Evolutionary conservation across 2,888 invertebrate genomes (phyloP).

Genomic region (Acanthoscelides obtectus): DNA sequence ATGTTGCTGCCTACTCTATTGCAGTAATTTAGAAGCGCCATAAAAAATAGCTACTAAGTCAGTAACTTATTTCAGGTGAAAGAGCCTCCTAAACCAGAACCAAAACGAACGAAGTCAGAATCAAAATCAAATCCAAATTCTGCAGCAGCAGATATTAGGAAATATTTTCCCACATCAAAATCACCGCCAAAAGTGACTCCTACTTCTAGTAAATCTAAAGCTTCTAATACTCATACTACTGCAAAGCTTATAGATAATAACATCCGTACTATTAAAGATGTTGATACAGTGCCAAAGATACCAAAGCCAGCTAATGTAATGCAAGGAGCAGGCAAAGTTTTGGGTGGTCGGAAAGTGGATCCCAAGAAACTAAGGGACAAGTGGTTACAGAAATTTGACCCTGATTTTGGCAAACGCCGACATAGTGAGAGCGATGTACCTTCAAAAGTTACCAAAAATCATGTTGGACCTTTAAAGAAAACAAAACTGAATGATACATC

Average conservation of each 20-base stretch:
- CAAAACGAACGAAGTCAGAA: conserved; percentile 15
- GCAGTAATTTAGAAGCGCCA: too few species aligned
- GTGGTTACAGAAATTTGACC: not conserved
- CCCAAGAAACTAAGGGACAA: not conserved
- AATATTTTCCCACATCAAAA: conserved; percentile 6
- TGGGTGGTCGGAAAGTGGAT: not conserved
- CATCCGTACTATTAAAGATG: not conserved
- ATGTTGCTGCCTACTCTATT: too few species aligned
- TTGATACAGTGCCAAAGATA: not conserved
- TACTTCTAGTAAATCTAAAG: not conserved
- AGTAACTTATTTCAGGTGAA: conserved; percentile 17
- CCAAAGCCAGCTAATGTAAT: not conserved
- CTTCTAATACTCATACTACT: not conserved
- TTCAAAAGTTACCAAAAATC: not conserved
- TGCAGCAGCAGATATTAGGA: conserved; percentile 7
- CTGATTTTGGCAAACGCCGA: not conserved
- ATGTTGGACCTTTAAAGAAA: not conserved
- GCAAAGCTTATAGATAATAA: not conserved
- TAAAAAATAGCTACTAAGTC: not conserved
- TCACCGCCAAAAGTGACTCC: not conserved
- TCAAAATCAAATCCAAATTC: conserved; percentile 16
- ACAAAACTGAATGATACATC: not conserved
- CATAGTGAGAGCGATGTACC: not conserved
- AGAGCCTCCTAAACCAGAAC: conserved; percentile 24
- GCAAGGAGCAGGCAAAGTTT: not conserved